Evolutionary conservation across 1,140 invertebrate species (phyloP), one percentile per base, ranked within the genome.

Genomic region (Drosophila murphyi): DNA sequence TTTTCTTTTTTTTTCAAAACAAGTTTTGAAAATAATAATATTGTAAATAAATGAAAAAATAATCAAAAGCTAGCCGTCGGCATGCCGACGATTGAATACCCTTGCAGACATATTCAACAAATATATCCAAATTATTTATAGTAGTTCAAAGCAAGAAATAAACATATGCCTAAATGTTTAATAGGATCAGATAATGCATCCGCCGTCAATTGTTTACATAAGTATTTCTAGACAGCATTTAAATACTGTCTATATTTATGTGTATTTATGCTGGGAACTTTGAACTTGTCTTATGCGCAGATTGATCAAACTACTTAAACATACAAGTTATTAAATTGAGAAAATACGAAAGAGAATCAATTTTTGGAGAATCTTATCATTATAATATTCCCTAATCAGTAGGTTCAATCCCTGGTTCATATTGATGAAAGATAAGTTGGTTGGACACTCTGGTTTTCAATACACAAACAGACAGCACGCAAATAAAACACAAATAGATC

Each of bases 11-110:
- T 34, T 32, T 71, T 61, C 51, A 52, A 69, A 62, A 81, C 67
- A 80, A 63, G 68, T 48, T 8, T 63, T 85, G 54, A 64, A 65
- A 86, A 76, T 71, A 70, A 70, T 62, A 51, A 56, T 69, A 56
- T 55, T 55, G 12, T 51, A 28, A 37, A 31, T 72, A 39, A 43
- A 34, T 55, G 45, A 54, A 70, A 67, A 28, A 52, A 41, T 2
- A 37, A 68, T 68, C 35, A 68, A 57, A 35, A 60, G 43, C 45
- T 39, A 48, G n/a, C 10, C 32, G 39, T 59, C 54, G 63, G 52
- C 43, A 28, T 28, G 56, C 57, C 45, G 55, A 69, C 32, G 28
- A 8, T 50, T 39, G 3, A 43, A 69, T 61, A 69, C 61, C 20
- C 62, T 72, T 39, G 54, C 62, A 57, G 56, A 60, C 55, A 69